A percentile compares a stretch with the other conserved stretches of the same genome.
phyloP scores from a whole-genome alignment of 2,113 vertebrate species.

The Falcunculus frontatus region DNA sequence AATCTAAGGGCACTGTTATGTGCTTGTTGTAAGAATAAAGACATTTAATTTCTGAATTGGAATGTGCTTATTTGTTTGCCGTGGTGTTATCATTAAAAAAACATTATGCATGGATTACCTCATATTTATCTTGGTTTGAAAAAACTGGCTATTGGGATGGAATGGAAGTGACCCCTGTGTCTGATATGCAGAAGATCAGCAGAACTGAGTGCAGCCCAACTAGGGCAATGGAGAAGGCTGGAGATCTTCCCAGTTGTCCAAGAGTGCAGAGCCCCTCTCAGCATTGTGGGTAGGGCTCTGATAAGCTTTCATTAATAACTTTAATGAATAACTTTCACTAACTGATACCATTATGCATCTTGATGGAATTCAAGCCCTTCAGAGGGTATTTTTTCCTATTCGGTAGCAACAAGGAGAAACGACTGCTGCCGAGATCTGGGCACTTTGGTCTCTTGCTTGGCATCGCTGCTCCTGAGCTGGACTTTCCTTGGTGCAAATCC shows the following conservation, averaged over 20 bases:
- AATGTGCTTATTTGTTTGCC: neutral
- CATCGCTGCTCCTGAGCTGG: neutral
- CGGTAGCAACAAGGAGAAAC: neutral
- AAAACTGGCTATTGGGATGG: neutral
- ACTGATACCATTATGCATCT: neutral
- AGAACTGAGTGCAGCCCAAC: neutral
- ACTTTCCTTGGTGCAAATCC: neutral
- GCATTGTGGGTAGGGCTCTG: accelerated
- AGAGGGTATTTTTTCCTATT: neutral
- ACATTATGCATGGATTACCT: neutral
- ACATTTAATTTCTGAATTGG: neutral
- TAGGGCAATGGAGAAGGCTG: neutral
- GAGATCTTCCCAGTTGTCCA: neutral
- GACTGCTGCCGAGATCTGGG: neutral
- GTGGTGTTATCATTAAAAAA: neutral
- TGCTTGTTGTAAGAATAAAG: neutral
- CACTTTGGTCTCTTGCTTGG: neutral
- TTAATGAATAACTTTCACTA: neutral
- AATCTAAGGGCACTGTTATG: neutral
- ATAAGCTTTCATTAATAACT: neutral
- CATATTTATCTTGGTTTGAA: neutral
- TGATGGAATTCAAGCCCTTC: neutral
- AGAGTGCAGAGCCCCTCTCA: accelerated
- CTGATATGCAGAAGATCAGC: neutral
- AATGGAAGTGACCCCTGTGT: neutral